Evolutionary conservation across 2,797 vertebrate species (phyloP).

Genomic region (Gorsachius magnificus): DNA sequence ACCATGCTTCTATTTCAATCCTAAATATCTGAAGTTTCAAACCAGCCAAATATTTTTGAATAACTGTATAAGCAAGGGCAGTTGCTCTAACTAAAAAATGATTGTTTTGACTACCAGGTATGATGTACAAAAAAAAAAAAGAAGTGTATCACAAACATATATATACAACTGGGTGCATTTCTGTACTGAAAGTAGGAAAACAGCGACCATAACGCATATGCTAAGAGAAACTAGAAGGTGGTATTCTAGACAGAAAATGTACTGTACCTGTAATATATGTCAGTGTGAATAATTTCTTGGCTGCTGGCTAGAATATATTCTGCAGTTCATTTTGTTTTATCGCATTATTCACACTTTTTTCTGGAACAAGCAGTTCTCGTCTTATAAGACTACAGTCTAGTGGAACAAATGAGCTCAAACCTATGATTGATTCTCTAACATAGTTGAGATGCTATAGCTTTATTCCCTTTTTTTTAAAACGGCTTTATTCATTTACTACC

Average conservation of each 20-base stretch:
- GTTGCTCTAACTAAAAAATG: background rate
- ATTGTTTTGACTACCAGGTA: background rate
- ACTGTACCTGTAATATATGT: constrained; percentile 60
- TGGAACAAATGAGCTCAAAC: constrained; percentile 60
- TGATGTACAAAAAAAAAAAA: background rate
- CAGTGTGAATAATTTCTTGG: constrained; percentile 65
- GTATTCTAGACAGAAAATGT: constrained; percentile 50
- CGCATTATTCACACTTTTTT: constrained; percentile 65
- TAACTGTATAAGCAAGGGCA: background rate
- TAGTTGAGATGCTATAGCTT: constrained; percentile 54
- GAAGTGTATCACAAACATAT: background rate
- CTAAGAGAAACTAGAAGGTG: constrained; percentile 25
- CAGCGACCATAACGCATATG: background rate
- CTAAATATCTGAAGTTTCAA: background rate
- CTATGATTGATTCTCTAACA: constrained; percentile 63
- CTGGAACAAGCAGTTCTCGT: constrained; percentile 64
- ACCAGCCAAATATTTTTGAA: background rate
- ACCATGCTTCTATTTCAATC: background rate
- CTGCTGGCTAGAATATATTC: constrained; percentile 64
- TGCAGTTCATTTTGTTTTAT: constrained; percentile 67
- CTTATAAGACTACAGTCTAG: constrained; percentile 34
- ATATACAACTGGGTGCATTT: background rate
- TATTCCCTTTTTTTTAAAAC: background rate
- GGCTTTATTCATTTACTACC: constrained; percentile 60
- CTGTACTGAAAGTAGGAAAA: background rate